Conservation (phyloP, 2,113 vertebrate genomes). For the Brachyhypopomus occidentalis region DNA sequence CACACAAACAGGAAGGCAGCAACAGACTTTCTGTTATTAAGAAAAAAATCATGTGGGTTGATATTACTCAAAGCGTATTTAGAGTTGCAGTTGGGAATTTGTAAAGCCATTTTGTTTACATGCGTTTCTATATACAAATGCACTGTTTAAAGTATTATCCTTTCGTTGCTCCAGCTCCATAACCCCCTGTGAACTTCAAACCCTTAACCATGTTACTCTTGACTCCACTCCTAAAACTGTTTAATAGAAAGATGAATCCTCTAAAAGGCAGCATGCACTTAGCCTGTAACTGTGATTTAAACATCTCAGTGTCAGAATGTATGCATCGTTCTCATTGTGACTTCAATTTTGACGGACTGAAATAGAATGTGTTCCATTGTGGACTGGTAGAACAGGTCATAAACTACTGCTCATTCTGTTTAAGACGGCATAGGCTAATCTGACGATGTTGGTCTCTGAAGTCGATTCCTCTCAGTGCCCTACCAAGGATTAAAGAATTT, state of each 20-base stretch:
- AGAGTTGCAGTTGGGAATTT: background rate
- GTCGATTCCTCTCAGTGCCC: no score
- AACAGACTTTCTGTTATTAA: constrained; percentile 23
- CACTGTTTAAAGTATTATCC: background rate
- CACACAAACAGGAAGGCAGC: constrained; percentile 53
- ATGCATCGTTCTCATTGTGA: background rate
- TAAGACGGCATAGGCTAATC: background rate
- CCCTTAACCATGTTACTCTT: background rate
- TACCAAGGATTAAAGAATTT: no score
- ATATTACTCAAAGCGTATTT: constrained; percentile 19
- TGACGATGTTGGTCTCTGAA: no score
- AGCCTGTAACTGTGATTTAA: no score
- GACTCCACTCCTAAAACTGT: no score
- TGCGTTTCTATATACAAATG: no score
- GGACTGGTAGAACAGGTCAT: background rate
- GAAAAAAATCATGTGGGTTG: constrained; percentile 16
- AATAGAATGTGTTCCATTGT: background rate
- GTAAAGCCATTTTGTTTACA: background rate
- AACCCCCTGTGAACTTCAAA: background rate
- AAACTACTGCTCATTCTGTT: background rate
- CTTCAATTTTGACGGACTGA: background rate
- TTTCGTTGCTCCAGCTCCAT: background rate
- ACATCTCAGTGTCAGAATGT: no score
- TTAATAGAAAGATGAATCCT: background rate
- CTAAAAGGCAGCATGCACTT: background rate